phyloP scores from a whole-genome alignment of 2,888 invertebrate species.

The Shargacucullia verbasci region DNA sequence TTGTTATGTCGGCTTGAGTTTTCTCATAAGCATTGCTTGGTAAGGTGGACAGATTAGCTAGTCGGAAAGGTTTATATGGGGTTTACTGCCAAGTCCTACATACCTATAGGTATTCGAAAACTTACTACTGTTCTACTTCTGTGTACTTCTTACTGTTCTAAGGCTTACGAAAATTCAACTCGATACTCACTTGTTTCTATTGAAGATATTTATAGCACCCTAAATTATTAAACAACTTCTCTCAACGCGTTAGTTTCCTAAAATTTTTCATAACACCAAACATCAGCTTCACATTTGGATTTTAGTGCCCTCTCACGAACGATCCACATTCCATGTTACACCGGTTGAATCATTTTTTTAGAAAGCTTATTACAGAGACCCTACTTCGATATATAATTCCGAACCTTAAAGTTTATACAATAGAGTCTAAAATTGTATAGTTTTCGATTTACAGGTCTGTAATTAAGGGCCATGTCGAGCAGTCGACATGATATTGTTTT shows the following conservation, averaged over 20 bases:
- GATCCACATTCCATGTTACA: constrained; percentile 82
- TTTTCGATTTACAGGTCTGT: constrained; percentile 61
- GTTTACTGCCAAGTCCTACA: too few relatives aligned
- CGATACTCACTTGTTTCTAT: too few relatives aligned
- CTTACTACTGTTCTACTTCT: too few relatives aligned
- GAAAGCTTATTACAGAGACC: constrained; percentile 78
- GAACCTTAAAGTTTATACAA: constrained; percentile 41
- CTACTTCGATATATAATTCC: constrained; percentile 31
- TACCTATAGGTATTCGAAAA: too few relatives aligned
- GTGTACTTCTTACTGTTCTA: too few relatives aligned
- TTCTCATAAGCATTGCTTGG: too few relatives aligned
- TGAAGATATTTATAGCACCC: too few relatives aligned
- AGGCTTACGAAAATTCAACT: too few relatives aligned
- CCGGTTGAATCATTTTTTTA: constrained; percentile 82
- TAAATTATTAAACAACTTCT: neutral
- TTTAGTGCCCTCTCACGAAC: constrained; percentile 70
- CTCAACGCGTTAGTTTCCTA: constrained; percentile 41
- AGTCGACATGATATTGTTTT: constrained; percentile 85
- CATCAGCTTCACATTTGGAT: constrained; percentile 61
- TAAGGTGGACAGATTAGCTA: too few relatives aligned
- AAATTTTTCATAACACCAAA: constrained; percentile 64
- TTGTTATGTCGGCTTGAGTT: too few relatives aligned
- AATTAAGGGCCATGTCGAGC: constrained; percentile 83
- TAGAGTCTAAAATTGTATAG: constrained; percentile 55
- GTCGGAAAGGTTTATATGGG: too few relatives aligned